Percentiles rank a stretch among this genome's conserved stretches.
Evolutionary conservation across 2,888 invertebrate genomes (phyloP).

Genomic region (Eristalis arbustorum): DNA sequence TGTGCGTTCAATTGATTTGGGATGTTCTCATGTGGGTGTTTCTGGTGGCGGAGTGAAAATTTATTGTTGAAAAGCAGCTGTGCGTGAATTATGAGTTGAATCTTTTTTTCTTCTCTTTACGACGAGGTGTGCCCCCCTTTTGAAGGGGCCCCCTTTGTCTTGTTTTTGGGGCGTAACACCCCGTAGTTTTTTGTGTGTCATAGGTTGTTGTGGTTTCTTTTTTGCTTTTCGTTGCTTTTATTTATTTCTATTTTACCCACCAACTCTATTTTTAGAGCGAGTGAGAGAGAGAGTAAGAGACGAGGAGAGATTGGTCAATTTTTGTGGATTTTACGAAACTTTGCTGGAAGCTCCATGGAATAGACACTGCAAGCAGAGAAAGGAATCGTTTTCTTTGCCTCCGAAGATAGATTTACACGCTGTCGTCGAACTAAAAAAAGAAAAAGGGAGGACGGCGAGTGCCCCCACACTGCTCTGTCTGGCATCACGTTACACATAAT

Average conservation of each 20-base stretch:
- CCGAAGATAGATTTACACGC: neutral
- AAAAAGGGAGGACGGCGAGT: neutral
- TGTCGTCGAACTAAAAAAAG: conserved; percentile 2
- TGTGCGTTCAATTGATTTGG: neutral
- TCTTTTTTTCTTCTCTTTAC: conserved; percentile 1
- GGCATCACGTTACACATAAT: conserved; percentile 24
- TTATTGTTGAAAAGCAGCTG: conserved; percentile 54
- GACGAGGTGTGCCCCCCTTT: conserved; percentile 18
- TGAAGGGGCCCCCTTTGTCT: conserved; percentile 5
- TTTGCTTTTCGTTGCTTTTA: conserved; percentile 13
- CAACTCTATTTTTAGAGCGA: conserved; percentile 45
- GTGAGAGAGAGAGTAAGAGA: neutral
- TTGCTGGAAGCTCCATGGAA: conserved; percentile 14
- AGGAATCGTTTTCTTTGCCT: conserved; percentile 13
- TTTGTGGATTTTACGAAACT: neutral
- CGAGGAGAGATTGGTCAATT: conserved; percentile 23
- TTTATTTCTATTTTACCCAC: conserved; percentile 18
- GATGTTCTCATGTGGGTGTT: conserved; percentile 10
- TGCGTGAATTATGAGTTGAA: conserved; percentile 30
- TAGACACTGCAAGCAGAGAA: conserved; percentile 24
- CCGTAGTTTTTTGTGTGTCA: conserved; percentile 54
- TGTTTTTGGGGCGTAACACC: conserved; percentile 55
- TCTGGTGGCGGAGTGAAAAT: conserved; percentile 21
- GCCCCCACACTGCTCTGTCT: neutral
- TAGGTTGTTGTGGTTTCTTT: conserved; percentile 12